Evolutionary conservation across 2,113 vertebrate species (phyloP).

Genomic region (Sylvietta virens): DNA sequence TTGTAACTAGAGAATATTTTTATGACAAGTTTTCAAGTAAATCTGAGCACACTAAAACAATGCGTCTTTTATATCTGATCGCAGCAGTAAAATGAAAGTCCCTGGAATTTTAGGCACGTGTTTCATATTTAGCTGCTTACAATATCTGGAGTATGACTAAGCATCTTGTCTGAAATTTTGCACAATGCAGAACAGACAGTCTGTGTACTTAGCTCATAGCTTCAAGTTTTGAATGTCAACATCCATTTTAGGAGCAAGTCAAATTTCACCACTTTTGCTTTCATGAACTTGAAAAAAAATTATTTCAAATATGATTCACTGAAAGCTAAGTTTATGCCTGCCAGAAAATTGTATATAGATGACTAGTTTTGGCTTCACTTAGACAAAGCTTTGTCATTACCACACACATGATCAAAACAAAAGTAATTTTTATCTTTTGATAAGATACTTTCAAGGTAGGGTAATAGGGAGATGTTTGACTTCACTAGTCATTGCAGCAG

Average conservation of each 20-base stretch:
- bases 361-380: background rate
- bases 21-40: background rate
- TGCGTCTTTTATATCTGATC: conserved; percentile 44
- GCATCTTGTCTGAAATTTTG: conserved; percentile 53
- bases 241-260: background rate
- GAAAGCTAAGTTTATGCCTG: background rate
- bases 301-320: background rate
- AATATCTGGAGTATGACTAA: conserved; percentile 65
- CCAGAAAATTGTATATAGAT: background rate
- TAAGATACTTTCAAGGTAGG: background rate
- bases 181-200: conserved; percentile 24
- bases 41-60: conserved; percentile 30
- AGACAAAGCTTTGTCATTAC: background rate
- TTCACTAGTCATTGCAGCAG: background rate
- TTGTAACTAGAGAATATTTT: background rate
- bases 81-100: conserved; percentile 43
- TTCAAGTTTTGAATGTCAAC: background rate
- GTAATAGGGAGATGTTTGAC: background rate
- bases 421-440: background rate
- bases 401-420: background rate
- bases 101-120: conserved; percentile 64
- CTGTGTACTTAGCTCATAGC: background rate
- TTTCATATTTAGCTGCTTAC: conserved; percentile 58
- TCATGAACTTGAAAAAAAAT: background rate
- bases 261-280: background rate